Base-by-base conservation (phyloP, 1,140 invertebrate genomes). In the Megalopta genalis region DNA sequence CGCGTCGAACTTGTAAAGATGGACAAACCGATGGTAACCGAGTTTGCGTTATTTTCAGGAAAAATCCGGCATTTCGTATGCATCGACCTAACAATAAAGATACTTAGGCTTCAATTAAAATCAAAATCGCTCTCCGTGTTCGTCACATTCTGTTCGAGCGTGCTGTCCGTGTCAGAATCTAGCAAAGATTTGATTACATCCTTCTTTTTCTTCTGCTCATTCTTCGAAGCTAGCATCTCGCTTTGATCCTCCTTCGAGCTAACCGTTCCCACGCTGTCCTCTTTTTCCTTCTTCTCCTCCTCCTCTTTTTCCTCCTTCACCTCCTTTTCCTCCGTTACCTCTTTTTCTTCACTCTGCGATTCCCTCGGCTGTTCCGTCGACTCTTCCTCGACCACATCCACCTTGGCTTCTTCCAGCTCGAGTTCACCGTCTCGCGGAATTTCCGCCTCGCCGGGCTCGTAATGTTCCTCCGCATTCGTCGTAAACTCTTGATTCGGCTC, bases 111-210 rank as follows among this genome's bases (percentile, higher is more conserved):
- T 32, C 81, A 93, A 83, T 93, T 93, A 71, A 93, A 93, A 85
- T 93, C 90, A 75, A 90, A 93, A 80, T 93, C 92, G 74, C 92
- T 93, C 57, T 92, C 91, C 5, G 89, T 90, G n/a, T 93, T 93
- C 0, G 92, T 92, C 0, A 87, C 77, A 63, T 93, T 93, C 68
- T 85, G 87, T 37, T 93, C 92, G 57, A 93, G 91, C 0, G 90
- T 91, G 42, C 91, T 92, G 1, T 93, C 92, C 3, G 92, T 91
- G n/a, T 93, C 92, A 0, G 92, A 92, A 64, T 91, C 91, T 16
- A 91, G 74, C 16, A 90, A 83, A 0, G 87, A 85, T n/a, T 86
- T 90, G 6, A 90, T 90, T 2, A 88, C 85, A 18, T 89, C 88
- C 62, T 90, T 92, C 69, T 88, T 90, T 54, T 77, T 87, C 32